These are phyloP conservation scores for Pygmarrhopalites habei DNA, from an alignment of 1,140 invertebrate genomes.

Conservation along the genomic window DNA sequence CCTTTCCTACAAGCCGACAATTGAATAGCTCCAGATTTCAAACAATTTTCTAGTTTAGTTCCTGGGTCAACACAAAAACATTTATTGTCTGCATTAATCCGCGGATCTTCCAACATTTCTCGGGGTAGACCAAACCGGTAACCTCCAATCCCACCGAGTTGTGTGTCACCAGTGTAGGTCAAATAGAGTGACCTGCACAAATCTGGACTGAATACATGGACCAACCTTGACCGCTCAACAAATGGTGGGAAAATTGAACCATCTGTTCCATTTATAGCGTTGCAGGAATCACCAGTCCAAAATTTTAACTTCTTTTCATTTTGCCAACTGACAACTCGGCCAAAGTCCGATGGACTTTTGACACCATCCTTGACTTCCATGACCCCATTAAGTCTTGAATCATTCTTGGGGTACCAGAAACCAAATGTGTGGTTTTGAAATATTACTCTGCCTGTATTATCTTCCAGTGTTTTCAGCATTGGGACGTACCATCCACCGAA, in stretches of 20 bases:
- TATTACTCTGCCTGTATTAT: background rate
- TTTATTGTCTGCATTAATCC: slow-evolving; percentile 57
- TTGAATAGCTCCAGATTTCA: slow-evolving; percentile 63
- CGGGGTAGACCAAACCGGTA: slow-evolving; percentile 54
- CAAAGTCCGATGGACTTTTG: background rate
- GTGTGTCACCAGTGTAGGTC: slow-evolving; percentile 51
- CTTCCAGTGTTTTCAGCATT: slow-evolving; percentile 23
- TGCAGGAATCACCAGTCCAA: background rate
- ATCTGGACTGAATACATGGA: slow-evolving; percentile 32
- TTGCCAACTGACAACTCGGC: slow-evolving; percentile 11
- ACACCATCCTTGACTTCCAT: slow-evolving; percentile 12
- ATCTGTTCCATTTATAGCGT: slow-evolving; percentile 17
- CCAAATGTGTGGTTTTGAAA: slow-evolving; percentile 20
- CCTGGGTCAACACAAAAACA: slow-evolving; percentile 64
- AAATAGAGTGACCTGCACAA: slow-evolving; percentile 54
- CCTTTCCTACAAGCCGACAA: slow-evolving; percentile 53
- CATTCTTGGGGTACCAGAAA: slow-evolving; percentile 30
- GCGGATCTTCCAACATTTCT: slow-evolving; percentile 56
- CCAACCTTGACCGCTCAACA: slow-evolving; percentile 5
- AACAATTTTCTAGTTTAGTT: slow-evolving; percentile 52
- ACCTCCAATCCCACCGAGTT: slow-evolving; percentile 59
- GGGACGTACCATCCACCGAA: slow-evolving; percentile 24
- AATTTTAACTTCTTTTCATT: background rate
- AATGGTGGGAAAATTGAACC: slow-evolving; percentile 22
- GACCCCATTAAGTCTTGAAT: slow-evolving; percentile 7